phyloP scores from a whole-genome alignment of 2,888 invertebrate species.

The Oligia latruncula region DNA sequence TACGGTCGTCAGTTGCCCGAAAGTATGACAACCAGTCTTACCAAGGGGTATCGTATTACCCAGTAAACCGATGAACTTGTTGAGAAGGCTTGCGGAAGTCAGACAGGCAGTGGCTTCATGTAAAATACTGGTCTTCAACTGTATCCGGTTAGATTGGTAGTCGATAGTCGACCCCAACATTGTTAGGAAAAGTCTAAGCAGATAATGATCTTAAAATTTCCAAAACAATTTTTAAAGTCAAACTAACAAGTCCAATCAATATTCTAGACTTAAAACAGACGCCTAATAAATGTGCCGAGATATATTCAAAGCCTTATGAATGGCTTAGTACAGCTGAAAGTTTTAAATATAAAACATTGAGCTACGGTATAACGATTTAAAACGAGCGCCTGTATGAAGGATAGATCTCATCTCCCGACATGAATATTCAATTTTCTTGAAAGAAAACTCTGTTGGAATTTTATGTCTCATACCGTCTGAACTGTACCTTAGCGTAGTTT shows the following conservation, averaged over 20 bases:
- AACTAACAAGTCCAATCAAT: constrained; percentile 17
- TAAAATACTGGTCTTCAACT: neutral
- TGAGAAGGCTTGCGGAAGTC: neutral
- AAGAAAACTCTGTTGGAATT: constrained; percentile 75
- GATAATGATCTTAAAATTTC: constrained; percentile 17
- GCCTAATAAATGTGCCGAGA: constrained; percentile 36
- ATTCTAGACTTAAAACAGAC: constrained; percentile 11
- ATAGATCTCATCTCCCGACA: constrained; percentile 69
- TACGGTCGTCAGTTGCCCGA: neutral
- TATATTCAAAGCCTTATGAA: constrained; percentile 49
- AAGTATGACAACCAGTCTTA: neutral
- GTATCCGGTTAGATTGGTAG: no score
- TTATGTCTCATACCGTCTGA: constrained; percentile 63
- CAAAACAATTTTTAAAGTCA: constrained; percentile 3
- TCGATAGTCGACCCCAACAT: no score
- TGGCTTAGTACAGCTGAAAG: constrained; percentile 32
- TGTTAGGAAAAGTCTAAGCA: neutral
- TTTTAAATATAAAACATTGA: constrained; percentile 51
- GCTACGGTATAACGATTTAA: constrained; percentile 49
- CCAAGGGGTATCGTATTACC: neutral
- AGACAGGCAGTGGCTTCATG: neutral
- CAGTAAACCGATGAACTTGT: neutral
- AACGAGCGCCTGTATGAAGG: constrained; percentile 64
- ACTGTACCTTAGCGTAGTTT: constrained; percentile 32
- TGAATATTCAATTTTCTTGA: constrained; percentile 82